A percentile compares a stretch with the other conserved stretches of the same genome.
Evolutionary conservation across 2,888 invertebrate species (phyloP).

Genomic region (Oscheius sp.): DNA sequence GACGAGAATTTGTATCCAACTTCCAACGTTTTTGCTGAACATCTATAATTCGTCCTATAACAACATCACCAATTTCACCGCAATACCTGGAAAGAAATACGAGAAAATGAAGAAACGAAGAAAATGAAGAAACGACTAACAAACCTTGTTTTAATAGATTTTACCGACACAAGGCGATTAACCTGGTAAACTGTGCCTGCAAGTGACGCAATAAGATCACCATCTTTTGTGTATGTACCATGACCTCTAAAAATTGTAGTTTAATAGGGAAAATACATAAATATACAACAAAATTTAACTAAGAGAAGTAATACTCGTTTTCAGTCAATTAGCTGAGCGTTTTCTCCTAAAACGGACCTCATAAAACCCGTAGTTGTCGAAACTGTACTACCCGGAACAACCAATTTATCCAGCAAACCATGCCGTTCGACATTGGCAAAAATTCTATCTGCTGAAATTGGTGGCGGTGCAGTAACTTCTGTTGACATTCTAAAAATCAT

Average conservation of each 20-base stretch:
- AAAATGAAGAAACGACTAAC: neutral
- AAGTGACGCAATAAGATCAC: conserved; percentile 85
- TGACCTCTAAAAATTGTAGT: conserved; percentile 81
- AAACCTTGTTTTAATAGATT: conserved; percentile 85
- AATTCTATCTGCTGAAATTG: conserved; percentile 18
- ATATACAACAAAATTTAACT: neutral
- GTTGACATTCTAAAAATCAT: neutral
- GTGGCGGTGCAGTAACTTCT: conserved; percentile 26
- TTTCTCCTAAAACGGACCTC: conserved; percentile 4
- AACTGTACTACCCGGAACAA: conserved; percentile 48
- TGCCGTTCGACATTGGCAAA: conserved; percentile 21
- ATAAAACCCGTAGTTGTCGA: conserved; percentile 29
- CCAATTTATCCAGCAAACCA: conserved; percentile 35
- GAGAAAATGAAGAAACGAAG: conserved; percentile 14
- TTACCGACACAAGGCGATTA: conserved; percentile 90
- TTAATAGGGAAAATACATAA: neutral
- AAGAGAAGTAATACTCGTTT: neutral
- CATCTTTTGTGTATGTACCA: conserved; percentile 84
- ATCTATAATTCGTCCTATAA: conserved; percentile 91
- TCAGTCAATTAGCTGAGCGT: no score
- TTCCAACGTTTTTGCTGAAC: conserved; percentile 79
- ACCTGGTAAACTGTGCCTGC: conserved; percentile 93
- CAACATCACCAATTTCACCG: conserved; percentile 91
- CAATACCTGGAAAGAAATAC: no score
- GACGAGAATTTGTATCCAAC: conserved; percentile 81